A percentile compares a stretch with the other conserved stretches of the same genome.
phyloP scores from a whole-genome alignment of 2,888 invertebrate genomes.

The Nymphalis urticae region DNA sequence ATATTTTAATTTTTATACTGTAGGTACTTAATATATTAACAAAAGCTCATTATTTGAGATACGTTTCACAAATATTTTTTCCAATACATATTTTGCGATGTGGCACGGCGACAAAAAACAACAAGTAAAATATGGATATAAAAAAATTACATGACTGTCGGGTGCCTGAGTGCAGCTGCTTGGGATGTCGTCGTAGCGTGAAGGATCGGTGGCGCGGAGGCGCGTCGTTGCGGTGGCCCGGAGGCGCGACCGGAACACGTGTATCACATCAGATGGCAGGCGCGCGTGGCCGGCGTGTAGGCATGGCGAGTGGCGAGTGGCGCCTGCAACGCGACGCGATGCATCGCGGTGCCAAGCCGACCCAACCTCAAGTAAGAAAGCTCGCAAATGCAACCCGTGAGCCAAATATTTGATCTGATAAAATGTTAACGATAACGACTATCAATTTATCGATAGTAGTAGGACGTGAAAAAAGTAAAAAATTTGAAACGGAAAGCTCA shows the following conservation, averaged over 20 bases:
- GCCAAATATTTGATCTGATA: constrained; percentile 50
- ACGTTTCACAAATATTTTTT: background rate
- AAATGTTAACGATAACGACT: constrained; percentile 48
- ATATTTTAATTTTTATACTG: too few species aligned
- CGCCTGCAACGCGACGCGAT: constrained; percentile 46
- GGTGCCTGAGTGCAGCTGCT: background rate
- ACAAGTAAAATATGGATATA: background rate
- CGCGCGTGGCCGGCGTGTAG: constrained; percentile 39
- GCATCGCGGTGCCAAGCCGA: constrained; percentile 46
- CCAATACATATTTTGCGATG: background rate
- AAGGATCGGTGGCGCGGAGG: background rate
- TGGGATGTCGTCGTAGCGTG: background rate
- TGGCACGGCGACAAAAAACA: constrained; percentile 1
- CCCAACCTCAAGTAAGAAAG: constrained; percentile 44
- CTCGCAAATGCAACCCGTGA: constrained; percentile 45
- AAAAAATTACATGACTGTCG: constrained; percentile 29
- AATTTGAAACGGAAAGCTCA: constrained; percentile 9
- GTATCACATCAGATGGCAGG: constrained; percentile 17
- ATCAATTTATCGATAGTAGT: constrained; percentile 45
- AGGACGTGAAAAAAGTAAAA: constrained; percentile 10
- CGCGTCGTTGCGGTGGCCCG: constrained; percentile 7
- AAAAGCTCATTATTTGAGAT: too few species aligned
- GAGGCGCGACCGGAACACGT: constrained; percentile 7
- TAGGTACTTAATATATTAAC: too few species aligned
- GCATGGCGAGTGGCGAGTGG: constrained; percentile 41